Evolutionary conservation across 2,888 invertebrate species (phyloP).

Genomic region (Thera britannica): DNA sequence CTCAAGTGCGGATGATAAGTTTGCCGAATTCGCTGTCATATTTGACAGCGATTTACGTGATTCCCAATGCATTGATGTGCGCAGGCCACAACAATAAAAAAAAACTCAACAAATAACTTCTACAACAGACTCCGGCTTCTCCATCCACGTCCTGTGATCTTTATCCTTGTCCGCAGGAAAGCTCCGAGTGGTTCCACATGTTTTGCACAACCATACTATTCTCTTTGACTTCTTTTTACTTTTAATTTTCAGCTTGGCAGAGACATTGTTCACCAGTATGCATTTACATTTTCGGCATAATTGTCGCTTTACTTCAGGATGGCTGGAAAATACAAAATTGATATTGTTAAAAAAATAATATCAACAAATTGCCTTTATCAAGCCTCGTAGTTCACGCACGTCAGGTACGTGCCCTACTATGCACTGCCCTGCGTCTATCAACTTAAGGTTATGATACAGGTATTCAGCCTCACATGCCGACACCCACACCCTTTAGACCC

Average conservation of each 20-base stretch:
- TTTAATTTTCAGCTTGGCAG: constrained; percentile 78
- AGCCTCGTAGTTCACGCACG: too few relatives aligned
- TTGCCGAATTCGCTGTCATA: too few relatives aligned
- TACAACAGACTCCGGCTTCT: constrained; percentile 78
- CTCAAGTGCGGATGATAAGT: too few relatives aligned
- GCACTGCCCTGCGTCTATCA: too few relatives aligned
- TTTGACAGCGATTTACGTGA: too few relatives aligned
- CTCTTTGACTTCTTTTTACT: constrained; percentile 69
- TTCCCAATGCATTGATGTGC: too few relatives aligned
- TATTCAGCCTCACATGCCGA: too few relatives aligned
- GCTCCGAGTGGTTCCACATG: constrained; percentile 56
- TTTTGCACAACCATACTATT: constrained; percentile 78
- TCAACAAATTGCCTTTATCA: too few relatives aligned
- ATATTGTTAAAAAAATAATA: not conserved
- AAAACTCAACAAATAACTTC: constrained; percentile 62
- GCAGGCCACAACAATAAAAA: not conserved
- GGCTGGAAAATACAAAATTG: constrained; percentile 63
- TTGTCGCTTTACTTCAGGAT: constrained; percentile 85
- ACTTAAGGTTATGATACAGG: too few relatives aligned
- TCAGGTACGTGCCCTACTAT: too few relatives aligned
- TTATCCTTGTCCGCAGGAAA: constrained; percentile 60
- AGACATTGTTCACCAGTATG: constrained; percentile 78
- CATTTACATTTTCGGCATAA: constrained; percentile 85
- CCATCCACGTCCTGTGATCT: constrained; percentile 80
- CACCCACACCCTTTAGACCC: too few relatives aligned